phyloP scores from a whole-genome alignment of 2,888 invertebrate genomes.

The Pantelozetes paolii region DNA sequence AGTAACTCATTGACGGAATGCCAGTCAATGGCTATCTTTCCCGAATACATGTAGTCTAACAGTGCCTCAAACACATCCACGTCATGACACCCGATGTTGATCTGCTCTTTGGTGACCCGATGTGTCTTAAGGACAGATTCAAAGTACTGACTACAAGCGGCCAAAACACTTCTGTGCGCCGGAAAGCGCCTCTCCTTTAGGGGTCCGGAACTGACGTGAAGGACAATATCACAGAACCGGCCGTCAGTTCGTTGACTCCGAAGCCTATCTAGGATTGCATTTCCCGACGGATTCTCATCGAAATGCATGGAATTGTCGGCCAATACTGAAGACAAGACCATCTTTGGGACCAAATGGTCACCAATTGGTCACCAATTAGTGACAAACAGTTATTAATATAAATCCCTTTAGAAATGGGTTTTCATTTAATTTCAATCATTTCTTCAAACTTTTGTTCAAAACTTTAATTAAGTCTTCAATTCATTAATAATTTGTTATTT shows the following conservation, averaged over 20 bases:
- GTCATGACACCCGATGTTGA: slow-evolving; percentile 17
- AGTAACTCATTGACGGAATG: slow-evolving; percentile 82
- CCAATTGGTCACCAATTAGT: too few species aligned
- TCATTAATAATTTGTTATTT: too few species aligned
- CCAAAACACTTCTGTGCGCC: slow-evolving; percentile 79
- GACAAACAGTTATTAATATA: too few species aligned
- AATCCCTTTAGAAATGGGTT: too few species aligned
- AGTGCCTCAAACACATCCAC: slow-evolving; percentile 58
- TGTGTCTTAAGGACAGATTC: slow-evolving; percentile 63
- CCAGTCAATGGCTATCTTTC: slow-evolving; percentile 55
- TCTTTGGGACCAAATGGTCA: too few species aligned
- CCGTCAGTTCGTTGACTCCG: slow-evolving; percentile 55
- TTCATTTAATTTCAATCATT: too few species aligned
- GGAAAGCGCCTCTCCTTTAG: slow-evolving; percentile 64
- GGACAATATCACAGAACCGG: slow-evolving; percentile 61
- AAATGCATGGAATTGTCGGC: slow-evolving; percentile 51
- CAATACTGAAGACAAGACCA: slow-evolving; percentile 64
- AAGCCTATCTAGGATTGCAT: slow-evolving; percentile 44
- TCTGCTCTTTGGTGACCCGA: slow-evolving; percentile 30
- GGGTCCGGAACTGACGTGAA: slow-evolving; percentile 55
- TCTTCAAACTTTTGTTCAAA: too few species aligned
- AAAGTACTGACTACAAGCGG: slow-evolving; percentile 85
- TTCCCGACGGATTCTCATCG: slow-evolving; percentile 46
- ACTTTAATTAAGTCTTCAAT: too few species aligned
- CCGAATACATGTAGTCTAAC: slow-evolving; percentile 76